phyloP scores from a whole-genome alignment of 1,140 invertebrate genomes.

The Macrobrachium nipponense region DNA sequence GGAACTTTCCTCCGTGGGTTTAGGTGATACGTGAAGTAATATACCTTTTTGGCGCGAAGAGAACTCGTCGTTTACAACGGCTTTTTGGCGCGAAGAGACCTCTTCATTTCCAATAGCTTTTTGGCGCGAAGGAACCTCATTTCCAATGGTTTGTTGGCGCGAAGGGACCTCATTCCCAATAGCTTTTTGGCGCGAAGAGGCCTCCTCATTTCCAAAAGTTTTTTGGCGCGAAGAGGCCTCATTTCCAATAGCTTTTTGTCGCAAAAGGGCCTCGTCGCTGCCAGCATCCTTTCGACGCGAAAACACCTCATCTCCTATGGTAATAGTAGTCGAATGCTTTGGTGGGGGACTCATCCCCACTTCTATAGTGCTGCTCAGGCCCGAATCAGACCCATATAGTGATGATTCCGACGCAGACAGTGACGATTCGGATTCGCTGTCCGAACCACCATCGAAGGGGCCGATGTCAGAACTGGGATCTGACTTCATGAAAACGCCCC shows the following conservation, averaged over 20 bases:
- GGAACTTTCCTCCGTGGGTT: too few relatives aligned
- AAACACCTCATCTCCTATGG: slow-evolving; percentile 24
- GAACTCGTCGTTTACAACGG: too few relatives aligned
- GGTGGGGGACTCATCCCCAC: slow-evolving; percentile 19
- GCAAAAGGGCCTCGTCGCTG: neutral
- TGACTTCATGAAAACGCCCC: slow-evolving; percentile 57
- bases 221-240: neutral
- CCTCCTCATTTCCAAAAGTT: too few relatives aligned
- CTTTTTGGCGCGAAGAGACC: too few relatives aligned
- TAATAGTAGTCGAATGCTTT: slow-evolving; percentile 32
- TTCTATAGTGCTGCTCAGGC: slow-evolving; percentile 49
- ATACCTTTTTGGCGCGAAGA: too few relatives aligned
- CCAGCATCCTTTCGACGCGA: too few relatives aligned
- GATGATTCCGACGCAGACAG: slow-evolving; percentile 27
- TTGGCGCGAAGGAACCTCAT: too few relatives aligned
- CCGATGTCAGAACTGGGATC: slow-evolving; percentile 20
- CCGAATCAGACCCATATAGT: slow-evolving; percentile 43
- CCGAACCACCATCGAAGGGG: neutral
- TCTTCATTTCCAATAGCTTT: too few relatives aligned
- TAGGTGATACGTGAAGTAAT: too few relatives aligned
- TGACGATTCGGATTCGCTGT: slow-evolving; percentile 30
- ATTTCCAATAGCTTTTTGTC: neutral
- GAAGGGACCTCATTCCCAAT: too few relatives aligned
- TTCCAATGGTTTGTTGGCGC: too few relatives aligned
- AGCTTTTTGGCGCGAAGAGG: too few relatives aligned